These are phyloP conservation scores for Peromyscus aztecus DNA, from an alignment of 2,797 vertebrate species.

Conservation along the genomic window DNA sequence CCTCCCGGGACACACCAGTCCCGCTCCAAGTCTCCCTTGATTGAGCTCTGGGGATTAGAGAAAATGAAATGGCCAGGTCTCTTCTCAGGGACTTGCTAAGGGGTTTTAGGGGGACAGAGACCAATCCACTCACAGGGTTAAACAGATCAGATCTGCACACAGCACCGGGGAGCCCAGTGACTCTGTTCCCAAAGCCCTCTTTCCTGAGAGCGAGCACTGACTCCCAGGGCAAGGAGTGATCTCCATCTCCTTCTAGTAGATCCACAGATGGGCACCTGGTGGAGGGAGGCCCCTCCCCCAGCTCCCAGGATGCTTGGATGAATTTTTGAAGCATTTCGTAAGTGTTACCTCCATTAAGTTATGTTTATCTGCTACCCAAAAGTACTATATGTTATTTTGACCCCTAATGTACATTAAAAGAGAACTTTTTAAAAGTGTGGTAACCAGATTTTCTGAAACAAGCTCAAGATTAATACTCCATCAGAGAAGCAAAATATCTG, in stretches of 20 bases:
- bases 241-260: neutral
- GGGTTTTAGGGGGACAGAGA: neutral
- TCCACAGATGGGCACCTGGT: constrained; percentile 17
- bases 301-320: neutral
- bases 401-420: neutral
- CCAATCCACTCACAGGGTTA: neutral
- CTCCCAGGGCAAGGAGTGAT: neutral
- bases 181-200: neutral
- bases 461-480: neutral
- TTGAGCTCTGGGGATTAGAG: neutral
- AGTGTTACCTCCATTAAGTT: neutral
- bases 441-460: neutral
- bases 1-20: neutral
- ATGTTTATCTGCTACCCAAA: constrained; percentile 9
- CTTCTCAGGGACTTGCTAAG: neutral
- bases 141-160: no score
- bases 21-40: neutral
- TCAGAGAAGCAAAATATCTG: neutral
- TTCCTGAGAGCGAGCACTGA: neutral
- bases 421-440: neutral
- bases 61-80: neutral
- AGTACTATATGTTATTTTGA: neutral
- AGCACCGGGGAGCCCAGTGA: neutral
- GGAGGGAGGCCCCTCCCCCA: neutral
- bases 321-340: constrained; percentile 63